phyloP scores from a whole-genome alignment of 2,797 vertebrate genomes.

The Enteromius mattozi region DNA sequence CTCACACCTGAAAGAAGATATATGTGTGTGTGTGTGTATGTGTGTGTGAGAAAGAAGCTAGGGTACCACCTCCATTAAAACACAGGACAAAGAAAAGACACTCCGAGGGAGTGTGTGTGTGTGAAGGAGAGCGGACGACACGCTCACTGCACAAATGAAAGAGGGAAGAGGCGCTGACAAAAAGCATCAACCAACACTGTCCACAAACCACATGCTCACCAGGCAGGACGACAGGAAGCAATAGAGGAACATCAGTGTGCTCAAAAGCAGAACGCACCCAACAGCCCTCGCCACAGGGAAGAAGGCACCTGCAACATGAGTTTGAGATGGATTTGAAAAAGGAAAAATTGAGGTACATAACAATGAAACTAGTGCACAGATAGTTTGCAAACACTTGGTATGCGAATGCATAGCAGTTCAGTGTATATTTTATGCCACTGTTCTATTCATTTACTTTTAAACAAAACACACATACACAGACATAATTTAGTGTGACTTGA shows the following conservation, averaged over 20 bases:
- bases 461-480: neutral
- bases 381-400: neutral
- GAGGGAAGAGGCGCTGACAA: conserved; percentile 45
- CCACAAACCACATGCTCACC: conserved; percentile 24
- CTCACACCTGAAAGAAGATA: neutral
- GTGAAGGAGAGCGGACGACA: conserved; percentile 32
- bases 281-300: conserved; percentile 12
- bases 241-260: conserved; percentile 46
- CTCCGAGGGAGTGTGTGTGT: neutral
- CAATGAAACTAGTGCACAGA: neutral
- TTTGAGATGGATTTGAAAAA: conserved; percentile 36
- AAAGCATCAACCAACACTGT: conserved; percentile 13
- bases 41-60: neutral
- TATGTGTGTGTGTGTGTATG: neutral
- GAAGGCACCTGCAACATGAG: neutral
- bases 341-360: conserved; percentile 6
- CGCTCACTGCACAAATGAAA: conserved; percentile 38
- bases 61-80: conserved; percentile 20
- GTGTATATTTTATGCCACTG: neutral
- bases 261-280: conserved; percentile 27
- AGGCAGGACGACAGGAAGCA: conserved; percentile 33
- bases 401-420: neutral
- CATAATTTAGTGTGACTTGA: neutral
- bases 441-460: neutral
- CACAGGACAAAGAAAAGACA: conserved; percentile 17